Evolutionary conservation across 2,113 vertebrate genomes (phyloP), one percentile per base, ranked within the genome.

Genomic region (Cyrtonyx montezumae): DNA sequence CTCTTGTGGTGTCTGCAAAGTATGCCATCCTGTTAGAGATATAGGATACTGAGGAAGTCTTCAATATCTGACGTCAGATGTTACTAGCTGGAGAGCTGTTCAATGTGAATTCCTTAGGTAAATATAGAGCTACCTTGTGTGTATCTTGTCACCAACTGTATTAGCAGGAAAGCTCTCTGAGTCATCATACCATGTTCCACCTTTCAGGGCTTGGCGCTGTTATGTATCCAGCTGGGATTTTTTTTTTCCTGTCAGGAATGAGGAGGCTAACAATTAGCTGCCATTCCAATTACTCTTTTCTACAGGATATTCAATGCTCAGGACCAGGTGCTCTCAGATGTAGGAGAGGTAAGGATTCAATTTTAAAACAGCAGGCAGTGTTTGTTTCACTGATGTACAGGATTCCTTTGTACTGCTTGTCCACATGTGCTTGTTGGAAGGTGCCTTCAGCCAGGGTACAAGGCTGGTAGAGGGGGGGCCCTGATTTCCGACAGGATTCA

Each of bases 101-200:
- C 9, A 13, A 13, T 62, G 18, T 18, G 32, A 49, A 30, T 22
- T 36, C 36, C 28, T 37, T 40, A 21, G 13, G 45, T 49, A 25
- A 82, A 28, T 61, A 22, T 7, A 30, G 36, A 77, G 77, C 40
- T 48, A 5, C 34, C 19, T 6, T 45, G 36, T 9, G 2, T 61
- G 34, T 61, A 34, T 53, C 45, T 46, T 3, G 16, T 42, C 8
- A 83, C n/a, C 7, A 36, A 2, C 2, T 34, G 34, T 19, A 8
- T 2, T 43, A 55, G 40, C 22, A 37, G 65, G 32, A 8, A 80
- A 22, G 34, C n/a, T 73, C 23, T 51, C 26, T 49, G 19, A 32
- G 36, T 8, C 48, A 18, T 19, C 43, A 46, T 15, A 8, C 16
- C 2, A 0, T 6, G 13, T 65, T 48, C 40, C 19, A 9, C 11